Evolutionary conservation across 2,888 invertebrate species (phyloP).

Genomic region (Ormyrus labotus): DNA sequence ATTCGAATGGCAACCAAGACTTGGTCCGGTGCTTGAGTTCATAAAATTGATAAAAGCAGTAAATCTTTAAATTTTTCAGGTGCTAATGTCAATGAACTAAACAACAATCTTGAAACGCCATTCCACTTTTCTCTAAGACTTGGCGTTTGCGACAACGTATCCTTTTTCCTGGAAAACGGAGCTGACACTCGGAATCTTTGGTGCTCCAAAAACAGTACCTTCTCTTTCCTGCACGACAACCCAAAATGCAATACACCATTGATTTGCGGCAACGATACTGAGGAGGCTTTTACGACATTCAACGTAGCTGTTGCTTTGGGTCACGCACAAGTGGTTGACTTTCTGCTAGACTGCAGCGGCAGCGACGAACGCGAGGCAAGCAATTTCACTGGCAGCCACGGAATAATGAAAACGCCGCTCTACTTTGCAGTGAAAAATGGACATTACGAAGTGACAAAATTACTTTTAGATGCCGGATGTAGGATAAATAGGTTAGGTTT

Average conservation of each 20-base stretch:
- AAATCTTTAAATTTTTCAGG: constrained; percentile 7
- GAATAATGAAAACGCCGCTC: constrained; percentile 26
- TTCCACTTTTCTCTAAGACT: constrained; percentile 28
- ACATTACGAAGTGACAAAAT: constrained; percentile 9
- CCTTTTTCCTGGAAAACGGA: constrained; percentile 8
- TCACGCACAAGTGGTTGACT: constrained; percentile 31
- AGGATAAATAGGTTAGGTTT: constrained; percentile 24
- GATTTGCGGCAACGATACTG: not conserved
- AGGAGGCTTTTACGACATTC: constrained; percentile 26
- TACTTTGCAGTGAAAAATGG: constrained; percentile 35
- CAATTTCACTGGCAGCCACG: constrained; percentile 22
- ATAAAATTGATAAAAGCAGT: too few species aligned
- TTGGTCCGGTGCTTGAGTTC: too few species aligned
- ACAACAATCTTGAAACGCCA: constrained; percentile 29
- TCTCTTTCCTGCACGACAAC: constrained; percentile 12
- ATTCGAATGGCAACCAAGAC: too few species aligned
- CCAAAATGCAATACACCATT: constrained; percentile 28
- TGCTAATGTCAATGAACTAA: constrained; percentile 28
- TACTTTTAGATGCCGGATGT: constrained; percentile 38
- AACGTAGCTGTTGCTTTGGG: constrained; percentile 27
- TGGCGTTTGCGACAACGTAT: constrained; percentile 2
- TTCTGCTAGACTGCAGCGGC: constrained; percentile 19
- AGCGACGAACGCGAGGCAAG: constrained; percentile 20
- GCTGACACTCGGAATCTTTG: constrained; percentile 9
- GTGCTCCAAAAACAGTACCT: constrained; percentile 8